Percentiles rank a stretch among this genome's conserved stretches.
Conservation (phyloP, 2,797 vertebrate genomes). For the Sarcophilus harrisii region DNA sequence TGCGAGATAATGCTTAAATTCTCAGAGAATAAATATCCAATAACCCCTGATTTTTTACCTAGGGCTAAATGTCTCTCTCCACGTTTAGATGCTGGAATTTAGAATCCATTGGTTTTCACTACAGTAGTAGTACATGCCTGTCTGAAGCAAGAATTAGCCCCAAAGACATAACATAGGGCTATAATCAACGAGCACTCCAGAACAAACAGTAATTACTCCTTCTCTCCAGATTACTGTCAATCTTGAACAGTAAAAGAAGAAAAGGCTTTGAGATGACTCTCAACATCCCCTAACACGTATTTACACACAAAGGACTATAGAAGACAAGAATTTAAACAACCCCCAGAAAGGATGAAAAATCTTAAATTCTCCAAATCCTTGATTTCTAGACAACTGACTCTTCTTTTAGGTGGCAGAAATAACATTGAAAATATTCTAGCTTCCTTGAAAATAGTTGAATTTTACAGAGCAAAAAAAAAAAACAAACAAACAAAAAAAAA, state of each 20-base stretch:
- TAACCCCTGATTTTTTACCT: neutral
- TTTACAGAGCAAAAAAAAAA: neutral
- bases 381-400: neutral
- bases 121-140: conserved; percentile 45
- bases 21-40: conserved; percentile 21
- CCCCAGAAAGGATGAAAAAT: neutral
- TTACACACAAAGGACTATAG: neutral
- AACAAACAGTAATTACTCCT: conserved; percentile 73
- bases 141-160: conserved; percentile 57
- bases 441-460: conserved; percentile 14
- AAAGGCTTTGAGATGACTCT: conserved; percentile 50
- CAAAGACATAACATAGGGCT: conserved; percentile 59
- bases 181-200: conserved; percentile 64
- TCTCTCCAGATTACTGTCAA: conserved; percentile 67
- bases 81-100: neutral
- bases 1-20: conserved; percentile 31
- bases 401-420: conserved; percentile 17
- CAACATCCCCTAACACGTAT: neutral
- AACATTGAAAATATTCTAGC: conserved; percentile 17
- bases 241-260: conserved; percentile 31
- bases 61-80: neutral
- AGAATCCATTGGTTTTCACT: conserved; percentile 44
- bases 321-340: neutral
- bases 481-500: too few relatives aligned
- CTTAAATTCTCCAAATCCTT: neutral